A percentile compares a stretch with the other conserved stretches of the same genome.
Conservation (phyloP, 2,113 vertebrate species). For the Gasterosteus nipponicus region DNA sequence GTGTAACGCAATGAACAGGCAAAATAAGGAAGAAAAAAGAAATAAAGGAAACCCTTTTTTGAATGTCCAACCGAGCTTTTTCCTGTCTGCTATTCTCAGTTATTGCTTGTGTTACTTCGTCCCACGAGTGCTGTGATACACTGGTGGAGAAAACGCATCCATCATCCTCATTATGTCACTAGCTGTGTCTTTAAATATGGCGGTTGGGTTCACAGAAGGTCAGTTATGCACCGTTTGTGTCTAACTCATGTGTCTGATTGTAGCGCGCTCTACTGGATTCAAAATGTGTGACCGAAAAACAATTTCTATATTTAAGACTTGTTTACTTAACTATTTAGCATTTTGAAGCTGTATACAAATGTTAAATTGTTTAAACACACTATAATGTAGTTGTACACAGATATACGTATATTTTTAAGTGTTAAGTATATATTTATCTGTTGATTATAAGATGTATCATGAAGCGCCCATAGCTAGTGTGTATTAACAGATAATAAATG, state of each 20-base stretch:
- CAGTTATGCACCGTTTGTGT: background rate
- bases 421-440: background rate
- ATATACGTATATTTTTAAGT: background rate
- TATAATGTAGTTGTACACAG: background rate
- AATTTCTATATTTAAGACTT: background rate
- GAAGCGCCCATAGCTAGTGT: background rate
- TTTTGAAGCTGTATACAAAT: background rate
- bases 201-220: background rate
- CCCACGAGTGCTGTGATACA: background rate
- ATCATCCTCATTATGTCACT: background rate
- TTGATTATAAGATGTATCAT: background rate
- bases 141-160: background rate
- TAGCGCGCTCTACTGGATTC: constrained; percentile 42
- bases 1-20: constrained; percentile 72
- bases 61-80: constrained; percentile 67
- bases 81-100: constrained; percentile 27
- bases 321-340: background rate
- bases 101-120: background rate
- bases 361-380: background rate
- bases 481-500: background rate
- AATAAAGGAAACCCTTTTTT: constrained; percentile 73
- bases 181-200: background rate
- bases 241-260: background rate
- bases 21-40: constrained; percentile 55
- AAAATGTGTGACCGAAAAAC: background rate